Evolutionary conservation across 2,888 invertebrate species (phyloP).

Genomic region (Gortyna flavago): DNA sequence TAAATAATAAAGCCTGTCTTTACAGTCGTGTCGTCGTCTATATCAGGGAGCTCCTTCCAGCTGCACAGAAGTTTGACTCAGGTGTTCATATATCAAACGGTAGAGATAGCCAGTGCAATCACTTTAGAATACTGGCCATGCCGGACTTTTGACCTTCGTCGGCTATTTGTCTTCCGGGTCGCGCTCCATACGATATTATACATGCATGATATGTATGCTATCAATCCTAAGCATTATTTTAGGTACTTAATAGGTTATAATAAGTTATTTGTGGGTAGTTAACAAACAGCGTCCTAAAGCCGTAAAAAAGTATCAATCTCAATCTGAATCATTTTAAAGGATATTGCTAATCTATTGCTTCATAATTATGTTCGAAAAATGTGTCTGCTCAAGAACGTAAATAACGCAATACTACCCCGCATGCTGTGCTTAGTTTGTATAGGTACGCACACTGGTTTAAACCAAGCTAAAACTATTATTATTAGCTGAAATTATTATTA

Average conservation of each 20-base stretch:
- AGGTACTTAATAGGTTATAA: not conserved
- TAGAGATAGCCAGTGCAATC: conserved; percentile 35
- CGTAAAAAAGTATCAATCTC: too few species aligned
- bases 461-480: not conserved
- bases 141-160: conserved; percentile 32
- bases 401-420: too few species aligned
- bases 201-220: not conserved
- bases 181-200: conserved; percentile 5
- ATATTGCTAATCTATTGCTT: too few species aligned
- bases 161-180: conserved; percentile 41
- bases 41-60: not conserved
- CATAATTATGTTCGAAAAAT: too few species aligned
- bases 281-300: not conserved
- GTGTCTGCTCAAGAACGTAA: too few species aligned
- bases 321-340: too few species aligned
- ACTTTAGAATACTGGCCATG: conserved; percentile 39
- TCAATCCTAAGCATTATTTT: not conserved
- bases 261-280: not conserved
- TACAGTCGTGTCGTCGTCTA: not conserved
- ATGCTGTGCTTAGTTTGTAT: not conserved
- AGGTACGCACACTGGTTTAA: not conserved
- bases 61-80: conserved; percentile 9
- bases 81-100: conserved; percentile 23
- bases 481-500: too few species aligned
- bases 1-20: not conserved